Evolutionary conservation across 2,797 vertebrate genomes (phyloP), one percentile per base, ranked within the genome.

Genomic region (Notolabrus celidotus): DNA sequence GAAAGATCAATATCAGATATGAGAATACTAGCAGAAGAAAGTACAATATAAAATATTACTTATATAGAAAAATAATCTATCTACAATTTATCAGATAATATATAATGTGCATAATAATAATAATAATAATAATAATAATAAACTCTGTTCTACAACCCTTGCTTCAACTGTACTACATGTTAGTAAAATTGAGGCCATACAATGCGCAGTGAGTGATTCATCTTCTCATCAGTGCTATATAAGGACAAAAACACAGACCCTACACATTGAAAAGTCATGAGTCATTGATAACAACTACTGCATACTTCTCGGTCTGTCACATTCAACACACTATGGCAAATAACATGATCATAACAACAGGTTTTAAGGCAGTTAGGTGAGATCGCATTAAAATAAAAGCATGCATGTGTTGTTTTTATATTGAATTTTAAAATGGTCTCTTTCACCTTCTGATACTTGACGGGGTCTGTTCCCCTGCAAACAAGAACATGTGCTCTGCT

Each of bases 121-220:
- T 27, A 27, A 27, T 27, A 27, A 34, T 2, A 11, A 34, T 2
- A n/a, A n/a, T n/a, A 10, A 71, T 43, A 76, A 45, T 49, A 19
- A 38, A 42, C 17, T 57, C n/a, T 56, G 64, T 80, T 64, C n/a
- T 29, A 22, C 43, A 50, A 20, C 9, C 19, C 10, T 1, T 2
- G n/a, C 47, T 8, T 42, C 20, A 20, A 50, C n/a, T 51, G 50
- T 63, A 79, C 42, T 62, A 59, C 61, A 1, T 46, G 22, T 19
- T 43, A 10, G 42, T 73, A 60, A 80, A 79, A 83, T 65, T 7
- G 29, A 58, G 55, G 20, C 70, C 2, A 69, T 88, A 90, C 54
- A 80, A 84, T 86, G 79, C 57, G 81, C 84, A 86, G 46, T 17
- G 42, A 38, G 70, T 72, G 60, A 85, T 79, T 86, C 53, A 67